Evolutionary conservation across 1,140 invertebrate genomes (phyloP).

Genomic region (Zaprionus lachaisei): DNA sequence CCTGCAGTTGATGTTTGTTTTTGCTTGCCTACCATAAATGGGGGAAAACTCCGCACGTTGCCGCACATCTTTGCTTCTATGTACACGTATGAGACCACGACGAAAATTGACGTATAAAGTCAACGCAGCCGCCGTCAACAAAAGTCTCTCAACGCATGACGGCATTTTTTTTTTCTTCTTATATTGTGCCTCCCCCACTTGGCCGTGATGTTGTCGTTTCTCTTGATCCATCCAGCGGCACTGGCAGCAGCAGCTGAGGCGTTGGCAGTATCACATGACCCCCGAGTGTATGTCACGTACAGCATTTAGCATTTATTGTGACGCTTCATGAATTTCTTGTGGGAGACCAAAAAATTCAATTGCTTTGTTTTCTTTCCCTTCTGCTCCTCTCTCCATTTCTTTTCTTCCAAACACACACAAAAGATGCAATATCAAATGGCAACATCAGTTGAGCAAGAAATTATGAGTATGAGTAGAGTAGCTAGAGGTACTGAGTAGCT

Average conservation of each 20-base stretch:
- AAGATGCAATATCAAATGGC: slow-evolving; percentile 43
- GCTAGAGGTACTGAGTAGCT: not conserved
- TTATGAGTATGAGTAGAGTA: not conserved
- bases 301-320: slow-evolving; percentile 78
- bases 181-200: slow-evolving; percentile 14
- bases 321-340: slow-evolving; percentile 50
- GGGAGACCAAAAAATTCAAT: slow-evolving; percentile 60
- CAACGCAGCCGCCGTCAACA: slow-evolving; percentile 68
- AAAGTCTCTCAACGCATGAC: slow-evolving; percentile 70
- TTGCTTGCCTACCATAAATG: slow-evolving; percentile 63
- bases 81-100: slow-evolving; percentile 19
- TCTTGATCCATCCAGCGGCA: slow-evolving; percentile 7
- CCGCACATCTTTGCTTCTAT: slow-evolving; percentile 38
- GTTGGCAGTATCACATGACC: slow-evolving; percentile 35
- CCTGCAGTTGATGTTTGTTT: slow-evolving; percentile 72
- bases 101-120: slow-evolving; percentile 80
- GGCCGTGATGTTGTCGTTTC: slow-evolving; percentile 40
- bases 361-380: slow-evolving; percentile 49
- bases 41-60: slow-evolving; percentile 65
- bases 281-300: slow-evolving; percentile 68
- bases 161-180: slow-evolving; percentile 45
- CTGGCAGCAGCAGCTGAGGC: slow-evolving; percentile 11
- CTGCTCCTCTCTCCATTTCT: not conserved
- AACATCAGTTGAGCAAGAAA: slow-evolving; percentile 29
- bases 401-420: slow-evolving; percentile 18